These are phyloP conservation scores for Aspiorhynchus laticeps DNA, from an alignment of 2,113 vertebrate species.

Conservation along the genomic window DNA sequence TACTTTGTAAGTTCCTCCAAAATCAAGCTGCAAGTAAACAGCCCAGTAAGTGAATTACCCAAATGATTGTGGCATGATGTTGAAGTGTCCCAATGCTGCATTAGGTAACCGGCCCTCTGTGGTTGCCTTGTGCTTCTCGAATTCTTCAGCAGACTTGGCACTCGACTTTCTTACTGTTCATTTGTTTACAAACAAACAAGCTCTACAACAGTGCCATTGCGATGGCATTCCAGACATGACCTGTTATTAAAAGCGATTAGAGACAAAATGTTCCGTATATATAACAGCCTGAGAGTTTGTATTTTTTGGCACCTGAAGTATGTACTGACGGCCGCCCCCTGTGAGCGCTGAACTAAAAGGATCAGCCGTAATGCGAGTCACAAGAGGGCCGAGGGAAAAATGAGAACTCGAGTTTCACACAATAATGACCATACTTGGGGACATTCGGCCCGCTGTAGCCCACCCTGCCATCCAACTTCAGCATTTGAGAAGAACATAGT, in stretches of 20 bases:
- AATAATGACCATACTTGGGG: constrained; percentile 16
- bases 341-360: constrained; percentile 44
- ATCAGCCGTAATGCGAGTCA: constrained; percentile 54
- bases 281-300: constrained; percentile 14
- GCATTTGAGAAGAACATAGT: not conserved
- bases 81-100: constrained; percentile 3
- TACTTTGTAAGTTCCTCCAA: not conserved
- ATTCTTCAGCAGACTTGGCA: not conserved
- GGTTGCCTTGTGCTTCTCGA: constrained; percentile 27
- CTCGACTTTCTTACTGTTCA: not conserved
- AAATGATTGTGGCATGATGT: constrained; percentile 32
- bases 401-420: constrained; percentile 15
- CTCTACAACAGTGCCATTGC: not conserved
- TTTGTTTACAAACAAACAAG: constrained; percentile 42
- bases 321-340: not conserved
- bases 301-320: constrained; percentile 31
- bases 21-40: constrained; percentile 8
- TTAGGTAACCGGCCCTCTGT: constrained; percentile 17
- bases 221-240: constrained; percentile 20
- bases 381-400: constrained; percentile 46
- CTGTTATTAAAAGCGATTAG: not conserved
- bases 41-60: constrained; percentile 22
- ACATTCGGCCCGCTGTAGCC: not conserved
- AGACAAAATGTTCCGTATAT: not conserved
- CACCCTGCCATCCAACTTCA: not conserved